Conservation (phyloP, 1,140 invertebrate genomes). For the Asbolus verrucosus region DNA sequence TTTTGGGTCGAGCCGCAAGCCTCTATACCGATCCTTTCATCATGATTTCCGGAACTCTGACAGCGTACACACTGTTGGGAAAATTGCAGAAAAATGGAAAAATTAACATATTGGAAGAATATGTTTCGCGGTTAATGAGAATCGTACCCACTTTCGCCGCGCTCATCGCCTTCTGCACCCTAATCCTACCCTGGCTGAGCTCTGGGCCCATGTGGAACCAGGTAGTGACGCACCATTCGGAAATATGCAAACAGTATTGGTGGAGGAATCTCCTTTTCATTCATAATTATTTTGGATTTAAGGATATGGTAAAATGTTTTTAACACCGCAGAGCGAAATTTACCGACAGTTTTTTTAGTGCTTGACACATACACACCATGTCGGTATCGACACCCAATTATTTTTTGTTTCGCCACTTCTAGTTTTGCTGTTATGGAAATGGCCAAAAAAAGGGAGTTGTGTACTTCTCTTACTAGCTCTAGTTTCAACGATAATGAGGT, state of each 20-base stretch:
- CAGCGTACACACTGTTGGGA: conserved; percentile 74
- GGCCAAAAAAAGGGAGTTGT: conserved; percentile 69
- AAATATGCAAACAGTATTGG: conserved; percentile 72
- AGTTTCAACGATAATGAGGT: conserved; percentile 74
- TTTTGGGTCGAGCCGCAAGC: conserved; percentile 78
- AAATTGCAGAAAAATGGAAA: conserved; percentile 70
- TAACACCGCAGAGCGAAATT: conserved; percentile 25
- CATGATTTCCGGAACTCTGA: conserved; percentile 79
- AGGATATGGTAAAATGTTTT: conserved; percentile 74
- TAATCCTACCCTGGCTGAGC: conserved; percentile 71
- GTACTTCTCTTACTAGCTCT: conserved; percentile 68
- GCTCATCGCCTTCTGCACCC: conserved; percentile 74
- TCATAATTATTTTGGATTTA: conserved; percentile 73
- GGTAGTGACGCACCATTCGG: conserved; percentile 72
- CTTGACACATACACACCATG: conserved; percentile 75
- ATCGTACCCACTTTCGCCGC: conserved; percentile 70
- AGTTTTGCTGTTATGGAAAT: conserved; percentile 75
- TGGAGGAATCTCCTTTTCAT: conserved; percentile 74
- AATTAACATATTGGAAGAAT: conserved; percentile 72
- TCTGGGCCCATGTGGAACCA: conserved; percentile 74
- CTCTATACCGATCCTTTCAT: conserved; percentile 84
- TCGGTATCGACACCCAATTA: conserved; percentile 86
- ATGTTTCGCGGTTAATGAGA: conserved; percentile 72
- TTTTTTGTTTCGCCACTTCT: conserved; percentile 78
- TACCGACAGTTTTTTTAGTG: conserved; percentile 67